These are phyloP conservation scores for Psilopsiagon aymara DNA, from an alignment of 2,113 vertebrate species.

Conservation along the genomic window DNA sequence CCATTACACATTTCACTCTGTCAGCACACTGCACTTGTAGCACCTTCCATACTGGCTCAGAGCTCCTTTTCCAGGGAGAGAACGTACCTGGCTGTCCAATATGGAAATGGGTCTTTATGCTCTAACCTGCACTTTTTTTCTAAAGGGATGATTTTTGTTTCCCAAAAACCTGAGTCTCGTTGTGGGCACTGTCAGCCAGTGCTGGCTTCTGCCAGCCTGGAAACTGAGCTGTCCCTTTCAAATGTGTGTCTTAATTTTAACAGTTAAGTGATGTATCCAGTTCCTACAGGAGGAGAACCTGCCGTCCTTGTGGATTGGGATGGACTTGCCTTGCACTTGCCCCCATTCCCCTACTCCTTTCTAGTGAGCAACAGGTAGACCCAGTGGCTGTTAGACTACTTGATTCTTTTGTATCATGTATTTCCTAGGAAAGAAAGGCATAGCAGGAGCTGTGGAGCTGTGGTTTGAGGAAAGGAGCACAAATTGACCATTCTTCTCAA, in stretches of 20 bases:
- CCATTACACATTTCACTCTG: neutral
- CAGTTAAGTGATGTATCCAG: neutral
- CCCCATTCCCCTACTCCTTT: constrained; percentile 4
- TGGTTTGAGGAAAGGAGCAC: constrained; percentile 16
- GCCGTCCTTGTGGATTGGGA: neutral
- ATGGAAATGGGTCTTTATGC: neutral
- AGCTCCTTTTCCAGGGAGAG: constrained; percentile 30
- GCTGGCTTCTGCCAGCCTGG: neutral
- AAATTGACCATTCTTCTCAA: constrained; percentile 17
- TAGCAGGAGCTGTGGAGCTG: neutral
- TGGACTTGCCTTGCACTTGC: constrained; percentile 31
- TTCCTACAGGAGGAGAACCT: neutral
- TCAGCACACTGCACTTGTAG: constrained; percentile 44
- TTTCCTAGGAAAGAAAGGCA: constrained; percentile 34
- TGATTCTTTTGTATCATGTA: neutral
- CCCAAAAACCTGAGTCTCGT: neutral
- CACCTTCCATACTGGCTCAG: constrained; percentile 25
- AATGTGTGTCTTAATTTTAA: neutral
- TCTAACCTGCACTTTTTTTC: constrained; percentile 35
- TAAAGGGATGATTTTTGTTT: constrained; percentile 24
- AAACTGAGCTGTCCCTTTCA: neutral
- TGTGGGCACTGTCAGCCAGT: neutral
- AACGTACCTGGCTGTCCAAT: neutral
- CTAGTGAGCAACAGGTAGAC: neutral
- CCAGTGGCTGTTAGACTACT: neutral